Evolutionary conservation across 2,888 invertebrate species (phyloP), one percentile per base, ranked within the genome.

Genomic region (Erebia palarica): DNA sequence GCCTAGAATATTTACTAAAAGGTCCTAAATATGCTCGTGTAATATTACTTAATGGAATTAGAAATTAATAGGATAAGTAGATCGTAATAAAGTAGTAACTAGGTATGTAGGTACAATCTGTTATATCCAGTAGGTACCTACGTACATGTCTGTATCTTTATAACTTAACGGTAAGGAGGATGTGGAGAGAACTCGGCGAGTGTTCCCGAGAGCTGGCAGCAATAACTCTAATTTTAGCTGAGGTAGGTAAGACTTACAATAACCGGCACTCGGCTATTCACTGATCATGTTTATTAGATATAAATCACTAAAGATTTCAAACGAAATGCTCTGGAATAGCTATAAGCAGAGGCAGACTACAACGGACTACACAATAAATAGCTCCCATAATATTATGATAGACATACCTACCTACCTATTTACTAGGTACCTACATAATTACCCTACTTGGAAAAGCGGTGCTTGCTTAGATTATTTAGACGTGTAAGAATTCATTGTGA

Each of bases 201-300:
- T 61, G 78, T 78, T 76, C 78, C 78, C 75, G 79, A 75, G 72
- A 80, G 79, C 78, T 80, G 76, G 79, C 78, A 81, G 79, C 78
- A 77, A 79, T 81, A 78, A 79, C 74, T 86, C 87, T 86, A 88
- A 85, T 87, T 86, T 84, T 89, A 90, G 82, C 79, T 73, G 73
- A 75, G 77, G 82, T 81, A 81, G 36, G 36, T 36, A 36, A 36
- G 36, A 36, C 82, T 82, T 85, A 84, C 85, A 86, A 87, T 88
- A 86, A 86, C 85, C 83, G 82, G 81, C 83, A 80, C 82, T 82
- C 84, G 76, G 83, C 83, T 81, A 85, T 84, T 84, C 84, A 85
- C 85, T 88, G 89, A 89, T 89, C 88, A 86, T 89, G 90, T 89
- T 89, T 90, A 87, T 86, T 77, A 78, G 75, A 85, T 83, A 87